phyloP scores from a whole-genome alignment of 2,797 vertebrate species.

The Gallirallus australis region DNA sequence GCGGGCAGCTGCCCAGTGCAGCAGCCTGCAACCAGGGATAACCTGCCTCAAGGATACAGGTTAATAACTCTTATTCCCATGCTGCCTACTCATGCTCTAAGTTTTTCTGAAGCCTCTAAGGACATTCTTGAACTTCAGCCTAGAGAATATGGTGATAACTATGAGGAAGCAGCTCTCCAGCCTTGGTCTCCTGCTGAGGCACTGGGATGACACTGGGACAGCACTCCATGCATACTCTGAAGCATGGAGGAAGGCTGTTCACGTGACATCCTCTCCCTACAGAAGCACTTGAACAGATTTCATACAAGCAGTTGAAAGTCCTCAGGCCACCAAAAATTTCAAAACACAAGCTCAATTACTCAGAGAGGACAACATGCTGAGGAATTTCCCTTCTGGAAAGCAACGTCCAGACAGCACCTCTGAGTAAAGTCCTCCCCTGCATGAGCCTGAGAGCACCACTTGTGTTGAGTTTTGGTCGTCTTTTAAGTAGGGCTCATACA shows the following conservation, averaged over 20 bases:
- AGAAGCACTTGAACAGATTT: not conserved
- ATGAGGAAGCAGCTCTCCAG: not conserved
- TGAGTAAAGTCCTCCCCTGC: not conserved
- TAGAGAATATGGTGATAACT: not conserved
- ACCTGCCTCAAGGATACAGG: not conserved
- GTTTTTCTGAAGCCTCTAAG: not conserved
- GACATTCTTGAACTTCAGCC: not conserved
- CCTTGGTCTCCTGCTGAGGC: not conserved
- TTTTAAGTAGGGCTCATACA: not conserved
- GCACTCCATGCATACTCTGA: fast-evolving
- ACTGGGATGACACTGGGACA: not conserved
- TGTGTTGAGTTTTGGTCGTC: not conserved
- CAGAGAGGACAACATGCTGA: not conserved
- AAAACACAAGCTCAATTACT: not conserved
- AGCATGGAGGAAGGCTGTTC: not conserved
- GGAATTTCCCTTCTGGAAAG: not conserved
- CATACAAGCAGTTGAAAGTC: not conserved
- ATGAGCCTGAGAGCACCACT: not conserved
- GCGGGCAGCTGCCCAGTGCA: not conserved
- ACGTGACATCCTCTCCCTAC: not conserved
- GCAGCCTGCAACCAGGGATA: not conserved
- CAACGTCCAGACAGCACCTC: not conserved
- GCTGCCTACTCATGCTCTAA: not conserved
- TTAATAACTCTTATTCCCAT: not conserved
- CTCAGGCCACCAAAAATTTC: not conserved